A percentile compares a stretch with the other conserved stretches of the same genome.
These are phyloP conservation scores for Drosophila pachea DNA, from an alignment of 1,140 invertebrate species.

Conservation along the genomic window DNA sequence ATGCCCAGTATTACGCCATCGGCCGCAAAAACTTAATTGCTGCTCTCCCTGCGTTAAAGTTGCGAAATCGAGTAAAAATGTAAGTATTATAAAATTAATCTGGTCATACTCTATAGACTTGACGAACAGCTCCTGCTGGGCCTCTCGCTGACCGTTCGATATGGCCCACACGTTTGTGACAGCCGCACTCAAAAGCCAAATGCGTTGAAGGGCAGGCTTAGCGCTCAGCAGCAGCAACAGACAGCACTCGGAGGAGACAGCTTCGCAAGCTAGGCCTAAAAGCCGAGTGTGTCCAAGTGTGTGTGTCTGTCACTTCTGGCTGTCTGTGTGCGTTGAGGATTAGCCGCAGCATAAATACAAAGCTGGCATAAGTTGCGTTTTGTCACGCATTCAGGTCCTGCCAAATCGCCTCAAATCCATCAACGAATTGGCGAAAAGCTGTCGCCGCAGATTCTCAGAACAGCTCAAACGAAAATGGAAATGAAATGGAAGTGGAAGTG, in stretches of 20 bases:
- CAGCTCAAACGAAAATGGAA: constrained; percentile 23
- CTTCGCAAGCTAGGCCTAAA: constrained; percentile 15
- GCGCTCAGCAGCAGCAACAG: constrained; percentile 18
- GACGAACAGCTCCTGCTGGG: too few relatives aligned
- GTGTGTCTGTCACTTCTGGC: constrained; percentile 17
- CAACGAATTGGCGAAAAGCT: constrained; percentile 13
- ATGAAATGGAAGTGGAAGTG: not conserved
- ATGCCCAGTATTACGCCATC: constrained; percentile 10
- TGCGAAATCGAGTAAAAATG: not conserved
- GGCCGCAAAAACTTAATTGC: not conserved
- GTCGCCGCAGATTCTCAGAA: constrained; percentile 11
- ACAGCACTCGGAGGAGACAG: constrained; percentile 23
- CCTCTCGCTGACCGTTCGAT: constrained; percentile 23
- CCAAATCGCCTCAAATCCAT: constrained; percentile 30
- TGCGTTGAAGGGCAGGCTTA: constrained; percentile 53
- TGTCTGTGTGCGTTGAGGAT: constrained; percentile 41
- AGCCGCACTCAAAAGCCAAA: constrained; percentile 47
- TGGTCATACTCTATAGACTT: too few relatives aligned
- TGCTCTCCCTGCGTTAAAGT: not conserved
- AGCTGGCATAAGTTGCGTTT: constrained; percentile 69
- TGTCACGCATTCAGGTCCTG: constrained; percentile 60
- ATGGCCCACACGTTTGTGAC: constrained; percentile 50
- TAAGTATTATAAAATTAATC: too few relatives aligned
- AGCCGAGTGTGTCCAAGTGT: not conserved
- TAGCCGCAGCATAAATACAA: constrained; percentile 60